phyloP scores from a whole-genome alignment of 2,888 invertebrate species.

The Drosophila rellima region DNA sequence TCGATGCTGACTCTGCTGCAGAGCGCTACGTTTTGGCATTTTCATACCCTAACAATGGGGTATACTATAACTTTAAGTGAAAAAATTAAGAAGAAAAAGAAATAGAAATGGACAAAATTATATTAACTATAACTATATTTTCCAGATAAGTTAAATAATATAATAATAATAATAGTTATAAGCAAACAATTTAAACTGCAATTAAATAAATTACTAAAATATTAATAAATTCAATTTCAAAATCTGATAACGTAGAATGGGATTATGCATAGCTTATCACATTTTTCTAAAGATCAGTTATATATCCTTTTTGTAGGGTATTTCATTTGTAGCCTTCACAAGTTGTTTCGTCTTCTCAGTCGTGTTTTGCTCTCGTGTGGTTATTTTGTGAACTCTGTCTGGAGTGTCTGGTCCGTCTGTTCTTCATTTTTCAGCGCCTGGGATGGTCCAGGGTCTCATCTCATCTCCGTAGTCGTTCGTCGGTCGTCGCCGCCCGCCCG shows the following conservation, averaged over 20 bases:
- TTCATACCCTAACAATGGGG: conserved; percentile 20
- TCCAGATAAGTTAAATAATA: no score
- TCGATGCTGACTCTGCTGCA: conserved; percentile 51
- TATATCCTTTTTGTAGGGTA: conserved; percentile 20
- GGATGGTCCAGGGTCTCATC: conserved; percentile 69
- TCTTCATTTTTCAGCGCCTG: conserved; percentile 79
- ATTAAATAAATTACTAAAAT: no score
- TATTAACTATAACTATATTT: not conserved
- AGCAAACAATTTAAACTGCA: no score
- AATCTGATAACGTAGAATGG: no score
- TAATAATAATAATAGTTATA: no score
- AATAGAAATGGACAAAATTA: not conserved
- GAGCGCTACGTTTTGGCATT: conserved; percentile 59
- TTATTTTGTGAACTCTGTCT: conserved; percentile 59
- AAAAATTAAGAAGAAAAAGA: not conserved
- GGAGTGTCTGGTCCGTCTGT: conserved; percentile 63
- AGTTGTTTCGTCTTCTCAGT: conserved; percentile 26
- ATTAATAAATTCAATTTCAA: no score
- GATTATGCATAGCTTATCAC: not conserved
- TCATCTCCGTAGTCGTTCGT: conserved; percentile 56
- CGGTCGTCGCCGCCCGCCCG: conserved; percentile 77
- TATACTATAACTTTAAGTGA: not conserved
- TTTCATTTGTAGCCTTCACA: not conserved
- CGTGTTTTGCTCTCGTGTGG: conserved; percentile 29
- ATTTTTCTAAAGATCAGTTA: not conserved